Evolutionary conservation across 2,113 vertebrate genomes (phyloP).

Genomic region (Ancistrus triradiatus): DNA sequence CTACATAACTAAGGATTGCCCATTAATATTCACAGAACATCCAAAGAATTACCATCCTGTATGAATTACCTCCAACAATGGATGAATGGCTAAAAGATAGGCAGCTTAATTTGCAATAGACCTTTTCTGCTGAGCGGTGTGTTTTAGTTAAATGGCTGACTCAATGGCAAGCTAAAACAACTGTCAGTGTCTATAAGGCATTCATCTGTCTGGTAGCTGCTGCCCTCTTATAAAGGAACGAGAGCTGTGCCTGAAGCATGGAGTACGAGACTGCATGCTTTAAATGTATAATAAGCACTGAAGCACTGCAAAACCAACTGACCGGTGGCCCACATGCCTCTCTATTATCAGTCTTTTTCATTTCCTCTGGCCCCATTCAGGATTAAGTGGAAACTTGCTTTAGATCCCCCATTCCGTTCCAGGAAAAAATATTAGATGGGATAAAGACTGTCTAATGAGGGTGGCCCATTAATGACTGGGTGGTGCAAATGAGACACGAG

Average conservation of each 20-base stretch:
- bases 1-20: neutral
- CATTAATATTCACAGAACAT: slow-evolving; percentile 30
- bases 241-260: neutral
- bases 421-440: neutral
- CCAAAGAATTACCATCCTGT: neutral
- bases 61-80: slow-evolving; percentile 10
- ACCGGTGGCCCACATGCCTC: neutral
- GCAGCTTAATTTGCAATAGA: neutral
- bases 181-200: slow-evolving; percentile 17
- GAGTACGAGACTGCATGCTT: slow-evolving; percentile 19
- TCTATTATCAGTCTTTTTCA: neutral
- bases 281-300: slow-evolving; percentile 33
- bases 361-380: neutral
- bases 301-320: neutral
- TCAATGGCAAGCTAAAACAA: slow-evolving; percentile 5
- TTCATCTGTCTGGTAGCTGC: slow-evolving; percentile 23
- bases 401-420: too few relatives aligned
- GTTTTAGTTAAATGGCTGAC: slow-evolving; percentile 4
- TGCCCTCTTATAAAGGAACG: neutral
- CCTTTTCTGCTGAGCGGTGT: neutral
- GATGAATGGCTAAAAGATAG: neutral
- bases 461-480: neutral
- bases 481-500: neutral
- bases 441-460: slow-evolving; percentile 14
- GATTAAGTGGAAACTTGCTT: neutral